Conservation (phyloP, 37 sponge, comb jelly and placozoan genomes). For the Mnemiopsis leidyi region DNA sequence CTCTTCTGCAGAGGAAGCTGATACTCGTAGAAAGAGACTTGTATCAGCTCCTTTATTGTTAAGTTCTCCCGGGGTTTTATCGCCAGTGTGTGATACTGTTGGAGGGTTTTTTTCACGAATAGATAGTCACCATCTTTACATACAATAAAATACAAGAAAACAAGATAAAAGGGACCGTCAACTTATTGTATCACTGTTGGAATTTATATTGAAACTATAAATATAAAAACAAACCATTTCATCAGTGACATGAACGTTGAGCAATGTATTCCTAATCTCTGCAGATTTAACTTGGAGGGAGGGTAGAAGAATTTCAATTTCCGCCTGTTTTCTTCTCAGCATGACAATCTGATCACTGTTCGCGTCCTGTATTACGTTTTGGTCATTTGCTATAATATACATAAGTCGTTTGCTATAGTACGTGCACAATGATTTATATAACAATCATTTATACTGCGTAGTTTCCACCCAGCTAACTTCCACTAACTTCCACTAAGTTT, state of each 20-base stretch:
- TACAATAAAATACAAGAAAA: too few relatives aligned
- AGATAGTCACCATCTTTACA: too few relatives aligned
- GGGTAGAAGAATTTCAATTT: slow-evolving; percentile 39
- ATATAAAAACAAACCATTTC: background rate
- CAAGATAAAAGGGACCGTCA: too few relatives aligned
- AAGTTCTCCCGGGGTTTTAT: slow-evolving; percentile 32
- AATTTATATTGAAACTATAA: too few relatives aligned
- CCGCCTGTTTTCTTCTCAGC: slow-evolving; percentile 44
- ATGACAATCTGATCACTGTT: slow-evolving; percentile 50
- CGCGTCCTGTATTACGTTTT: slow-evolving; percentile 52
- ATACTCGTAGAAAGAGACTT: slow-evolving; percentile 56
- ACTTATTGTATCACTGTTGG: too few relatives aligned
- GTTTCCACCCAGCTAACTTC: too few relatives aligned
- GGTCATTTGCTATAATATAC: too few relatives aligned
- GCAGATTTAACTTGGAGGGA: slow-evolving; percentile 61
- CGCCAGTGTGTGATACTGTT: slow-evolving; percentile 18
- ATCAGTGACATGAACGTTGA: slow-evolving; percentile 50
- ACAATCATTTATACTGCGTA: too few relatives aligned
- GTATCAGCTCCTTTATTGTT: slow-evolving; percentile 49
- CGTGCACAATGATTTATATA: too few relatives aligned
- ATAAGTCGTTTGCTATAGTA: too few relatives aligned
- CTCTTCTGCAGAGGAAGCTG: slow-evolving; percentile 21
- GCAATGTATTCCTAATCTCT: slow-evolving; percentile 20
- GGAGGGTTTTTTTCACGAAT: too few relatives aligned
- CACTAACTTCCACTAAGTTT: too few relatives aligned